Evolutionary conservation across 2,797 vertebrate genomes (phyloP), one percentile per base, ranked within the genome.

Genomic region (Etheostoma nigrum): DNA sequence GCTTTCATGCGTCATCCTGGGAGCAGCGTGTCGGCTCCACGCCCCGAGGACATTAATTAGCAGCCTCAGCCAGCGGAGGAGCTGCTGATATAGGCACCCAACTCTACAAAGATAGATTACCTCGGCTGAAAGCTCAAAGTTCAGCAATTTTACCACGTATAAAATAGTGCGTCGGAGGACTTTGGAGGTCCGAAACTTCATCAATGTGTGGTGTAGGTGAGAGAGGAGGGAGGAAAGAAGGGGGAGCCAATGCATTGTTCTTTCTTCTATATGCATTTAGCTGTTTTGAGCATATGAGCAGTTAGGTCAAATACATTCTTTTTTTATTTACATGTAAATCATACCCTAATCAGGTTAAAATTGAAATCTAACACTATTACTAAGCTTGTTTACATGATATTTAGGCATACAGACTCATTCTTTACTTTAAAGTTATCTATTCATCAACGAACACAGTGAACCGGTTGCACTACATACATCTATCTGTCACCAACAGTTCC

Each of bases 41-140:
- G 59, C 86, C 82, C 89, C 60, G 10, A 63, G 75, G 88, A 93
- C 83, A 92, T 90, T 91, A 88, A 93, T 91, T 92, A 91, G 85
- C 60, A 42, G 64, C 76, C 79, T 87, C 78, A 76, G 77, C 80
- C 69, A 66, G 79, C 6, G 30, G 67, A 87, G 74, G 77, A 86
- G 82, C 86, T 90, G 91, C 88, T 90, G 86, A 92, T 82, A 89
- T 40, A 84, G 86, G 86, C 82, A 66, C 72, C 73, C 62, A 67
- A 54, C 79, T 85, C 76, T 73, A 83, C 21, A 60, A 91, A 88
- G 91, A 94, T 89, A 79, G 89, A 94, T 91, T 70, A 88, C 90
- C 79, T 61, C 10, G 2, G 63, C 86, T 53, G 49, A 70, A 86
- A 89, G 88, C 82, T 91, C 86, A 89, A 86, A 88, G 90, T 91